Evolutionary conservation across 1,140 invertebrate genomes (phyloP), one percentile per base, ranked within the genome.

Genomic region (Ruditapes philippinarum): DNA sequence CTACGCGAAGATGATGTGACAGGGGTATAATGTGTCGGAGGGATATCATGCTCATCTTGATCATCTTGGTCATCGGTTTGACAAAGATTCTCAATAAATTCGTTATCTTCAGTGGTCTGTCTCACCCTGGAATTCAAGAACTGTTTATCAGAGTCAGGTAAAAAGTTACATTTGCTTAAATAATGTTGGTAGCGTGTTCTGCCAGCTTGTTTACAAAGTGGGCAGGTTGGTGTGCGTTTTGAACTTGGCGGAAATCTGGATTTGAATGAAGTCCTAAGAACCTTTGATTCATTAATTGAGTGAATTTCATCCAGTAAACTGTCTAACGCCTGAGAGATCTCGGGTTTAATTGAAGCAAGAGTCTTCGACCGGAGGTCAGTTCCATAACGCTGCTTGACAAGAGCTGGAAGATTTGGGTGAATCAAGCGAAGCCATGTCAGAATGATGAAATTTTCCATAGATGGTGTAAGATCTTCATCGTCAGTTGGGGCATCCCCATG

Each of bases 361-460:
- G 82, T 84, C 7, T 42, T 42, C 0, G 82, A 82, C 4, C 80
- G 57, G 1, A 82, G n/a, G 9, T 82, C 54, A 42, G 80, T 65
- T 36, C 38, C 54, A 82, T 65, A 82, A 14, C 40, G 42, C 14
- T 80, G 78, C 31, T 80, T 80, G 31, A 80, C 78, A 7, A 80
- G 25, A 36, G 11, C 31, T 1, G 45, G 78, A 3, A 80, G 78
- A 22, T 33, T 36, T 3, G 17, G 9, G 22, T 80, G 22, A 33
- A 80, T 54, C 17, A 80, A 28, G 28, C 78, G 25, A 19, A 80
- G 49, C 78, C 78, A 80, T 7, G 89, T 92, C 9, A 93, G 51
- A 0, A 90, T 88, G 11, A 93, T 45, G 12, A 93, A 36, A 70
- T 93, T 92, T 84, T 93, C 93, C 7, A 92, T 51, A 1, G 90